phyloP scores from a whole-genome alignment of 30 jellyfish, hydroid and myxozoan species.

The Turritopsis dohrnii region DNA sequence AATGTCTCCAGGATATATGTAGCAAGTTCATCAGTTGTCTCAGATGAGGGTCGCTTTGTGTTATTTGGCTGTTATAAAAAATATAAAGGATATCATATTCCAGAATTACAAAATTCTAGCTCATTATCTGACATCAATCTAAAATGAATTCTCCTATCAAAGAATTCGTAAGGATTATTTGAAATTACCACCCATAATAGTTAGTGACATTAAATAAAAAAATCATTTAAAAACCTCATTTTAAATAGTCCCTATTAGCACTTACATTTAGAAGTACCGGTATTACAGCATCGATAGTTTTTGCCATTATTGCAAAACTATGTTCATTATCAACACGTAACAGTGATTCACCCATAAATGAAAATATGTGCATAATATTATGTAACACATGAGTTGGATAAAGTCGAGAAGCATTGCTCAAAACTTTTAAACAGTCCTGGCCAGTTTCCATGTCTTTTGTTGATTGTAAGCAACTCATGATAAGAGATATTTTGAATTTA shows the following conservation, averaged over 20 bases:
- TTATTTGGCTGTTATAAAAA: not conserved
- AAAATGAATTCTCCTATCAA: no score
- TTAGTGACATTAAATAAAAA: no score
- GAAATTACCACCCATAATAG: no score
- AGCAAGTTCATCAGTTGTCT: slow-evolving; percentile 35
- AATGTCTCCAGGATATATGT: slow-evolving; percentile 70
- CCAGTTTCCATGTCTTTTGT: slow-evolving; percentile 77
- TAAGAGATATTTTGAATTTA: slow-evolving; percentile 50
- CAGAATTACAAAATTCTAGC: no score
- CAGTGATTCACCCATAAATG: slow-evolving; percentile 89
- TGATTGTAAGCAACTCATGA: slow-evolving; percentile 61
- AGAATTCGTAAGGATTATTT: no score
- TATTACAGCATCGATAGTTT: slow-evolving; percentile 73
- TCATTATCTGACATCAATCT: no score
- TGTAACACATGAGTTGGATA: slow-evolving; percentile 88
- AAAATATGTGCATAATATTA: slow-evolving; percentile 71
- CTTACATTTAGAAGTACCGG: slow-evolving; percentile 75
- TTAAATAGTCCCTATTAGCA: no score
- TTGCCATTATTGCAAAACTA: slow-evolving; percentile 66
- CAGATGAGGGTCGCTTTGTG: slow-evolving; percentile 24
- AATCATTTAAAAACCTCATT: no score
- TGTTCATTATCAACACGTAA: slow-evolving; percentile 75
- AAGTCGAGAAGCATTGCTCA: slow-evolving; percentile 64
- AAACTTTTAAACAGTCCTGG: slow-evolving; percentile 69
- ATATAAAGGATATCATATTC: no score